Evolutionary conservation across 2,888 invertebrate genomes (phyloP), one percentile per base, ranked within the genome.

Genomic region (Leptopilina myrica): DNA sequence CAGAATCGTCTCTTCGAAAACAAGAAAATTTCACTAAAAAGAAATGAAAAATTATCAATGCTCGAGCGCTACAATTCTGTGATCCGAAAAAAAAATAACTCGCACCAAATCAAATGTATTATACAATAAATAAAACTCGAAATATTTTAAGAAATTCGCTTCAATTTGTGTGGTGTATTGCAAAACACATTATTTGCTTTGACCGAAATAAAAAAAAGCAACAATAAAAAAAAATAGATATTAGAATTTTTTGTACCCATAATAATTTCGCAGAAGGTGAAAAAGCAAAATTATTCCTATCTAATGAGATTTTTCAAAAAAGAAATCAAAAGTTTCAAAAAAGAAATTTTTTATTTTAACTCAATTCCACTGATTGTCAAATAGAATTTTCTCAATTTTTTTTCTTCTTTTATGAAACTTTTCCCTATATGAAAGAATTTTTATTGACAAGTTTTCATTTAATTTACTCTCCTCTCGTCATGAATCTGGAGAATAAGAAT

Each of bases 11-110:
- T 88, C 89, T 87, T 87, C 87, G 86, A 85, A 81, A 80, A 86
- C 87, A 84, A 86, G 82, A 83, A 83, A 80, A 33, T 33, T 33
- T 33, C 0, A 33, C 33, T 82, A 83, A 49, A 11, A 11, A 49
- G 11, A 49, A 77, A 33, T 33, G 33, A 85, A 84, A 86, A 84
- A 85, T 87, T 86, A 87, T 86, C 87, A 87, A 20, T 82, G 89
- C 88, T 90, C 89, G 88, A 86, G 88, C 88, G 89, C 88, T 89
- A 89, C 87, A 85, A 87, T 88, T 89, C 89, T 90, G 89, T 90
- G 89, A 90, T 90, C 86, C 86, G 88, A 87, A 80, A 86, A 86
- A 86, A 20, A 82, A 77, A 79, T 83, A 83, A 81, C 83, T 82
- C 83, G 79, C 78, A 85, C 81, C 78, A 80, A 33, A 83, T 78